Evolutionary conservation across 2,113 vertebrate genomes (phyloP).

Genomic region (Corythornis cristatus): DNA sequence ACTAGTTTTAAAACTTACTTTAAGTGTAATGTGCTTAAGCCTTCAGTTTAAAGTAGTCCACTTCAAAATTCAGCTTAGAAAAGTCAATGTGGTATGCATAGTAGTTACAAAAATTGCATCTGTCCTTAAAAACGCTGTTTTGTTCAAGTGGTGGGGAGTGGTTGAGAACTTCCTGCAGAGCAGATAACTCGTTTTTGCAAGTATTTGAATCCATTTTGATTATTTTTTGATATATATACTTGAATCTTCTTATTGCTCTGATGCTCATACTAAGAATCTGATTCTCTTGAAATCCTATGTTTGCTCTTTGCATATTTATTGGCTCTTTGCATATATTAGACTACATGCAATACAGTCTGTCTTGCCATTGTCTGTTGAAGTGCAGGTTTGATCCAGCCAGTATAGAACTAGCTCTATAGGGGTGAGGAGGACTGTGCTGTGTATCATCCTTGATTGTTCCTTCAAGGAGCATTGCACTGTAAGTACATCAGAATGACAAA

Average conservation of each 20-base stretch:
- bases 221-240: constrained; percentile 75
- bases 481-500: constrained; percentile 94
- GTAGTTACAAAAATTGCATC: constrained; percentile 71
- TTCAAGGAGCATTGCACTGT: constrained; percentile 94
- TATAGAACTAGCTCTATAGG: constrained; percentile 92
- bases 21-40: constrained; percentile 69
- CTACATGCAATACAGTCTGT: constrained; percentile 85
- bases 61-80: constrained; percentile 76
- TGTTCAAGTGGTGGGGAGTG: constrained; percentile 68
- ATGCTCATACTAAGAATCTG: constrained; percentile 79
- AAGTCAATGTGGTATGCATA: constrained; percentile 72
- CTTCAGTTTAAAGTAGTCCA: constrained; percentile 73
- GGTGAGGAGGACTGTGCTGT: constrained; percentile 92
- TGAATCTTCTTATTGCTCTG: constrained; percentile 81
- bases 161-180: constrained; percentile 75
- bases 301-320: constrained; percentile 88
- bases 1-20: constrained; percentile 56
- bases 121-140: constrained; percentile 74
- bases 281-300: constrained; percentile 82
- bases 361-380: constrained; percentile 94
- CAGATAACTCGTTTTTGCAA: constrained; percentile 78
- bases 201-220: constrained; percentile 73
- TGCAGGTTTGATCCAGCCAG: constrained; percentile 90
- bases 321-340: constrained; percentile 87
- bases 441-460: constrained; percentile 93